Evolutionary conservation across 2,113 vertebrate genomes (phyloP), one percentile per base, ranked within the genome.

Genomic region (Lanius ludovicianus): DNA sequence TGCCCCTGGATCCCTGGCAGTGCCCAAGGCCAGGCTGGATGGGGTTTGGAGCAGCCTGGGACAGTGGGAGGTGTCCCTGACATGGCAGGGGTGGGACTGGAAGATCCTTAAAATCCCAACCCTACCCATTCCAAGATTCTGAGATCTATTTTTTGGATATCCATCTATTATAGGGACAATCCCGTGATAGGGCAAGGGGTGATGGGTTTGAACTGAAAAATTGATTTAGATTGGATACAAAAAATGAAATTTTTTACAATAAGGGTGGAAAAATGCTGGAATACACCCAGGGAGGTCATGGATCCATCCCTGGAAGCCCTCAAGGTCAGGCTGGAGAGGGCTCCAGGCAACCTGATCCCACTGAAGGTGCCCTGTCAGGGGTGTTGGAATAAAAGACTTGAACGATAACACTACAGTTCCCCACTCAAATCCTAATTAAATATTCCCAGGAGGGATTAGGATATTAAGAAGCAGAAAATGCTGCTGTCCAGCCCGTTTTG

Each of bases 361-460:
- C 30, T 11, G 33, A 10, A 37, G 27, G 49, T 30, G 46, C 56
- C 44, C 37, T 30, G 22, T 4, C 50, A 28, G 35, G 30, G n/a
- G 31, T 39, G 2, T 14, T 27, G n/a, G 27, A 9, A 22, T 46
- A 13, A 35, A 53, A 6, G 11, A 14, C 68, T 64, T 37, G 13
- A 28, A 19, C 0, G 23, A 11, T 0, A 39, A 7, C 49, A 9
- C 35, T 1, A 1, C 31, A 27, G 12, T 13, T 39, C 53, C 15
- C 22, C 27, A 4, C 13, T 47, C 4, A 0, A 20, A 12, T 3
- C 70, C 46, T 5, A 35, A 59, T 8, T 11, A 31, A 50, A 33
- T 2, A 33, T 8, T 19, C 56, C 74, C 15, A 44, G 11, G 1
- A 11, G 27, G 31, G 21, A 52, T 44, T 46, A 17, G 1, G 9